Evolutionary conservation across 2,797 vertebrate species (phyloP).

Genomic region (Sphenodon punctatus): DNA sequence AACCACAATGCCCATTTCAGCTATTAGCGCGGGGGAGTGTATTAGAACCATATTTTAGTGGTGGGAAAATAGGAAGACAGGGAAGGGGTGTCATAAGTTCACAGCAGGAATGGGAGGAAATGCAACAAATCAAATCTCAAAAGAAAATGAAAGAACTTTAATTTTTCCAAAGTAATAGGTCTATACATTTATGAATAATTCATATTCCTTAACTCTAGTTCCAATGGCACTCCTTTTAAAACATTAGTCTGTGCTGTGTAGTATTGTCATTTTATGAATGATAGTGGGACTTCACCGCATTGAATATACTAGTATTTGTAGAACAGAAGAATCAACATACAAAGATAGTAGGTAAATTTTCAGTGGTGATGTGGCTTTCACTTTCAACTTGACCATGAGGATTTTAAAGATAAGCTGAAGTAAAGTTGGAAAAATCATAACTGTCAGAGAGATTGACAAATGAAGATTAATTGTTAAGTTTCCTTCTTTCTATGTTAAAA

Average conservation of each 20-base stretch:
- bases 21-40: neutral
- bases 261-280: neutral
- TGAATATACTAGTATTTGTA: neutral
- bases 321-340: neutral
- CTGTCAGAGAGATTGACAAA: neutral
- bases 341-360: neutral
- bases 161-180: neutral
- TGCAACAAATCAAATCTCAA: neutral
- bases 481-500: neutral
- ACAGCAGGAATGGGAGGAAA: neutral
- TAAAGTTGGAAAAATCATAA: neutral
- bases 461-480: too few relatives aligned
- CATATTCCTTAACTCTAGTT: neutral
- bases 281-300: neutral
- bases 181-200: neutral
- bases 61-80: neutral
- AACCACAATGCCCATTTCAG: neutral
- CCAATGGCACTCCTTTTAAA: neutral
- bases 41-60: constrained; percentile 5
- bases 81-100: neutral
- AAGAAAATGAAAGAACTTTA: neutral
- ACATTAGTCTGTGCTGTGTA: neutral
- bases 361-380: neutral
- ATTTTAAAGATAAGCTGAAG: neutral
- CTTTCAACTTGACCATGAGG: neutral